These are phyloP conservation scores for Rhinolophus ferrumequinum DNA, from an alignment of 2,113 vertebrate genomes.

Conservation along the genomic window DNA sequence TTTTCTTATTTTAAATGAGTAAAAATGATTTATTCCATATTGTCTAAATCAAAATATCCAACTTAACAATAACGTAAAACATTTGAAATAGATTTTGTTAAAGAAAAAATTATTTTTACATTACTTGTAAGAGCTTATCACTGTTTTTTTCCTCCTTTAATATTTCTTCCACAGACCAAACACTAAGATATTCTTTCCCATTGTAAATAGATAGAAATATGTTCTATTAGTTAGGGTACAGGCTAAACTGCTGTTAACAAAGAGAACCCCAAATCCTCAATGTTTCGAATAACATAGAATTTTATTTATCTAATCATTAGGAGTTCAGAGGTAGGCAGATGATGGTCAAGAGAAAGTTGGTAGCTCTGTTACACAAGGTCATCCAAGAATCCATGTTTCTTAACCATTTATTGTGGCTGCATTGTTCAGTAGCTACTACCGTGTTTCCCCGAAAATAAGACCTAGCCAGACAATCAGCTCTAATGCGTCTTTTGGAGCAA, in stretches of 20 bases:
- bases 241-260: background rate
- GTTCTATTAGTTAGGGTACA: background rate
- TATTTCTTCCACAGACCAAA: background rate
- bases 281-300: background rate
- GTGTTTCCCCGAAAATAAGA: no score
- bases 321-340: background rate
- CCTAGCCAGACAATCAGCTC: no score
- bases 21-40: constrained; percentile 14
- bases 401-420: background rate
- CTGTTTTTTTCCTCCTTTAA: background rate
- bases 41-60: background rate
- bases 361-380: background rate
- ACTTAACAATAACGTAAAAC: background rate
- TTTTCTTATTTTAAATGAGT: constrained; percentile 25
- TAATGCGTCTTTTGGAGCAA: no score
- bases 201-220: background rate
- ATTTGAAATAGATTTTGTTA: constrained; percentile 1
- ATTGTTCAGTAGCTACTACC: background rate
- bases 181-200: background rate
- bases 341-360: background rate
- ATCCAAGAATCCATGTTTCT: background rate
- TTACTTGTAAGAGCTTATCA: background rate
- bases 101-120: background rate
- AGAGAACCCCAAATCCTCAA: background rate
- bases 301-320: background rate